A percentile compares a stretch with the other conserved stretches of the same genome.
Conservation (phyloP, 2,797 vertebrate genomes). For the Schizopygopsis pylzovi region DNA sequence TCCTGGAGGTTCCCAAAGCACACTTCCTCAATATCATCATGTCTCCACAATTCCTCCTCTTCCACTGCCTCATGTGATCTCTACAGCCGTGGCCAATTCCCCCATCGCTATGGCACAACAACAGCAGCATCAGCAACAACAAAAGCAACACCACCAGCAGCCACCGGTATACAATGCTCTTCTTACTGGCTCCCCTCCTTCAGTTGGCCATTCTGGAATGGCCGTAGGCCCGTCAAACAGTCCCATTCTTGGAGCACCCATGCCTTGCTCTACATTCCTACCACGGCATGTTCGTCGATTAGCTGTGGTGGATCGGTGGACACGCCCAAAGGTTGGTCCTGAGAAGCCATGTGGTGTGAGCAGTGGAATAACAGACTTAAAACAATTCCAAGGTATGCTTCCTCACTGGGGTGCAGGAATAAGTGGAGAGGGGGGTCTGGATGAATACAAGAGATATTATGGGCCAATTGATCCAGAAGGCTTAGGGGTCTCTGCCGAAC, state of each 20-base stretch:
- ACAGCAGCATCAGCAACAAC: slow-evolving; percentile 73
- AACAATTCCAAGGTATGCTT: slow-evolving; percentile 73
- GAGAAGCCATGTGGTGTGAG: slow-evolving; percentile 70
- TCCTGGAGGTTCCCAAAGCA: slow-evolving; percentile 70
- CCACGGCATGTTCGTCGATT: slow-evolving; percentile 84
- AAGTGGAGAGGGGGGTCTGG: slow-evolving; percentile 72
- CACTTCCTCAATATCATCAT: slow-evolving; percentile 79
- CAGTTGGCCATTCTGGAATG: slow-evolving; percentile 77
- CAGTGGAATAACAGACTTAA: slow-evolving; percentile 66
- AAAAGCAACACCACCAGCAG: slow-evolving; percentile 78
- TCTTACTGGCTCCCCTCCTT: slow-evolving; percentile 75
- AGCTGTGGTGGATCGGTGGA: slow-evolving; percentile 87
- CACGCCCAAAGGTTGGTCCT: slow-evolving; percentile 73
- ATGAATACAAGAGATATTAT: slow-evolving; percentile 92
- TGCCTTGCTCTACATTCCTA: slow-evolving; percentile 84
- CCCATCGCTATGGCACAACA: slow-evolving; percentile 75
- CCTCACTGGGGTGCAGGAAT: slow-evolving; percentile 71
- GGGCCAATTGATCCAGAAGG: slow-evolving; percentile 92
- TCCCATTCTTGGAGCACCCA: slow-evolving; percentile 81
- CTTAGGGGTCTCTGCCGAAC: slow-evolving; percentile 75
- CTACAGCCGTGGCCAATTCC: slow-evolving; percentile 77
- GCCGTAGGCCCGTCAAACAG: slow-evolving; percentile 82
- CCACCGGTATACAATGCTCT: slow-evolving; percentile 79
- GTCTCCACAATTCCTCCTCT: slow-evolving; percentile 74
- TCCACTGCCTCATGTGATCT: slow-evolving; percentile 75